Percentiles rank a stretch among this genome's conserved stretches.
Conservation (phyloP, 2,797 vertebrate genomes). For the Danio albolineatus region DNA sequence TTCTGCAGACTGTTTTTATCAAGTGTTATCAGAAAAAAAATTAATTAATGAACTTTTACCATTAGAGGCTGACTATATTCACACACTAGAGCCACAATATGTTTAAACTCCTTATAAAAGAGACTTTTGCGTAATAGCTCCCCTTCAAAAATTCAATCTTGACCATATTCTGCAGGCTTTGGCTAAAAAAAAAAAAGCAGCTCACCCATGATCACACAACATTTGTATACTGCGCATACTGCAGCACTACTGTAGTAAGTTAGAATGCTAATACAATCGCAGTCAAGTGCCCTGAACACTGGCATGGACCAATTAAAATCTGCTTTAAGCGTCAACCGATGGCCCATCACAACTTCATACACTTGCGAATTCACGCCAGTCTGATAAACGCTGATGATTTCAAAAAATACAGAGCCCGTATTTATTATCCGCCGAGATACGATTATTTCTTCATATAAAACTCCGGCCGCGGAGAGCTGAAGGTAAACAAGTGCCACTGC, state of each 20-base stretch:
- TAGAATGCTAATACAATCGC: background rate
- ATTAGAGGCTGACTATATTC: too few relatives aligned
- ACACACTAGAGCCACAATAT: too few relatives aligned
- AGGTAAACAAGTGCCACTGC: slow-evolving; percentile 83
- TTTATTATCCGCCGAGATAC: background rate
- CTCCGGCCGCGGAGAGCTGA: slow-evolving; percentile 60
- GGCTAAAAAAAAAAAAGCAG: background rate
- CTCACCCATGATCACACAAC: background rate
- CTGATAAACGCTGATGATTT: background rate
- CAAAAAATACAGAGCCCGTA: background rate
- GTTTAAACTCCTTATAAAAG: too few relatives aligned
- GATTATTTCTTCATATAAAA: slow-evolving; percentile 25
- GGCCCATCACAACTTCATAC: background rate
- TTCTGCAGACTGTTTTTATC: too few relatives aligned
- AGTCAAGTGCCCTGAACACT: background rate
- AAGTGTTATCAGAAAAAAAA: too few relatives aligned
- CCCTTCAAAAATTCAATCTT: background rate
- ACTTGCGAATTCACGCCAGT: background rate
- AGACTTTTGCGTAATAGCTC: too few relatives aligned
- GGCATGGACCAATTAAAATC: background rate
- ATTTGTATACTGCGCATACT: background rate
- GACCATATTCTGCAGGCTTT: background rate
- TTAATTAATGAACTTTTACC: too few relatives aligned
- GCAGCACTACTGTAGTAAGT: background rate
- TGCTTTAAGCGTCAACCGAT: slow-evolving; percentile 1